Evolutionary conservation across 2,888 invertebrate species (phyloP), one percentile per base, ranked within the genome.

Genomic region (Sinopyrophorus schimmeli): DNA sequence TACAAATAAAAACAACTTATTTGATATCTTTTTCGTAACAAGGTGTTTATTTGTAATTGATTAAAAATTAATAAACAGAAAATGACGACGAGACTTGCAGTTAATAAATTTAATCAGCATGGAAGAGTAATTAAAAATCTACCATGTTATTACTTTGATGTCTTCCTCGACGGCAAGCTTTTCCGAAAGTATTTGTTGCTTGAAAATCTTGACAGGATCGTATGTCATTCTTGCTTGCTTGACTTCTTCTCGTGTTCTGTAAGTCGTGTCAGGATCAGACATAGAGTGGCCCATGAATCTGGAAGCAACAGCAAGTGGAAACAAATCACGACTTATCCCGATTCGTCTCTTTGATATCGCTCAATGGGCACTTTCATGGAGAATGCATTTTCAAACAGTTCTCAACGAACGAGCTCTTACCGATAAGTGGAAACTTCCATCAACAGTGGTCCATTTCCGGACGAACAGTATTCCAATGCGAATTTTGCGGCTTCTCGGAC

Each of bases 211-310:
- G 63, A 99, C 95, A 11, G 98, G 97, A 77, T 99, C 99, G 49
- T 95, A 79, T 10, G 89, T 93, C 74, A 96, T 92, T 16, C 98
- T 82, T 2, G 98, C 95, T 74, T 96, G 93, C 75, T 97, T 94
- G 51, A 95, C 83, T 77, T 99, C 98, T 65, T 98, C 97, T 44
- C 98, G 82, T 0, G 95, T 92, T 54, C 92, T 81, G 74, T 89
- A 96, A 70, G 94, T 95, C 1, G 96, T 97, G 47, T 98, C 98
- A 3, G 98, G 98, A 79, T 99, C 99, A 15, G 96, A 96, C 98
- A 99, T 98, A 57, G 95, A 96, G 78, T 99, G 98, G 0, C 98
- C 98, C 52, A 88, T 88, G 77, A 98, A 99, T 55, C 73, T 74
- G 46, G 12, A 40, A 30, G 30, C 21, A 23, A 20, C 14, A 16